Evolutionary conservation across 1,140 invertebrate species (phyloP), one percentile per base, ranked within the genome.

Genomic region (Melanaphis sacchari): DNA sequence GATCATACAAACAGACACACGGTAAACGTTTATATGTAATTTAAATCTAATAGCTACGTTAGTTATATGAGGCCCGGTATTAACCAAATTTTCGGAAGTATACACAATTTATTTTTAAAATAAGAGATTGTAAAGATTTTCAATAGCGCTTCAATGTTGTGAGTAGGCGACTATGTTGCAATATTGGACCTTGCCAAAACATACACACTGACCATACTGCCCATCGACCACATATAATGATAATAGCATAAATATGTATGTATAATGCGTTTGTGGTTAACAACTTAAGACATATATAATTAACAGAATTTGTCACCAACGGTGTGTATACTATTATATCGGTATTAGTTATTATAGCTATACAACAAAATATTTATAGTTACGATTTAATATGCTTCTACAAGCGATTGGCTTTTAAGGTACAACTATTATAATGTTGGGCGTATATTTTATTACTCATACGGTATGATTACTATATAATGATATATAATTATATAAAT

Each of bases 121-220:
- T 76, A 82, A 82, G 76, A 38, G 76, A 82, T 82, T 82, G 76
- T 82, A 82, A 82, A 11, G 36, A 36, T 76, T 82, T 82, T 82
- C 36, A 82, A 82, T 82, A 38, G 76, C 76, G 7, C 76, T 82
- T 87, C 41, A 46, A 87, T 43, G 31, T 36, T 46, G 15, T 46
- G 85, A 87, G 31, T 46, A 38, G 41, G 85, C 18, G 85, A 49
- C 3, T 22, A 15, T 87, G 85, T 87, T 87, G 85, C 46, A 46
- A 46, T 46, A 87, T 87, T 46, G 85, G 43, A 87, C 85, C 85
- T 87, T 46, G 85, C n/a, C 85, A 85, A 85, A 76, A n/a, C 59
- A 46, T 87, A 87, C 43, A n/a, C 85, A 46, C 15, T 87, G 85
- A 87, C 85, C 41, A 87, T 76, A 76, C 85, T 46, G 85, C 36